Evolutionary conservation across 2,888 invertebrate species (phyloP), one percentile per base, ranked within the genome.

Genomic region (Oligia fasciuncula): DNA sequence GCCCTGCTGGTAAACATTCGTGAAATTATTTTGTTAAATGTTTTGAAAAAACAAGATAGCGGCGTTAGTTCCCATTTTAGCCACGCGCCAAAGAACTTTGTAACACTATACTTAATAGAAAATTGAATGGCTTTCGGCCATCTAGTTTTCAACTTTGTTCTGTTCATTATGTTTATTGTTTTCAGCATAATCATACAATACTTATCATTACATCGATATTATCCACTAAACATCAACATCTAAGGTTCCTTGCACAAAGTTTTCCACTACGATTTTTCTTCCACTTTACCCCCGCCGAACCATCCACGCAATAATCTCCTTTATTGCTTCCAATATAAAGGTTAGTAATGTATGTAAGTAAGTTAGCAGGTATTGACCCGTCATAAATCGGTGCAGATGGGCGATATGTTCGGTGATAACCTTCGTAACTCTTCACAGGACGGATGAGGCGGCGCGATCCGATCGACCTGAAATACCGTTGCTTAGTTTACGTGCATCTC

Each of bases 401-500:
- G 87, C 93, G 92, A 94, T 94, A 93, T 91, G 93, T 95, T 93
- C 84, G 78, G 90, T 90, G 92, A 93, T 94, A 92, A 92, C 94
- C 93, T 89, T 77, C 90, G 92, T 94, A 92, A 93, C 93, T 94
- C 94, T 93, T 73, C 90, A 84, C 80, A 76, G 85, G 90, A 91
- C 89, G 92, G 80, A 93, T 92, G 91, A 90, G 87, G 83, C 79
- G 85, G 90, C 87, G 83, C 76, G 81, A 85, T 85, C 84, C 90
- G 90, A 87, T 88, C 85, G 86, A 78, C 85, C 89, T 67, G 69
- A 90, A 91, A 90, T 91, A 91, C 89, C 67, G 81, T 72, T 70
- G 60, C 69, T 83, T 73, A 82, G 84, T 80, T 88, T 88, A 86
- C 87, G 76, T 84, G 75, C 77, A 82, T 82, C 72, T 82, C 75